Base-by-base conservation (phyloP, 2,888 invertebrate genomes). In the Sarcophaga variegata region DNA sequence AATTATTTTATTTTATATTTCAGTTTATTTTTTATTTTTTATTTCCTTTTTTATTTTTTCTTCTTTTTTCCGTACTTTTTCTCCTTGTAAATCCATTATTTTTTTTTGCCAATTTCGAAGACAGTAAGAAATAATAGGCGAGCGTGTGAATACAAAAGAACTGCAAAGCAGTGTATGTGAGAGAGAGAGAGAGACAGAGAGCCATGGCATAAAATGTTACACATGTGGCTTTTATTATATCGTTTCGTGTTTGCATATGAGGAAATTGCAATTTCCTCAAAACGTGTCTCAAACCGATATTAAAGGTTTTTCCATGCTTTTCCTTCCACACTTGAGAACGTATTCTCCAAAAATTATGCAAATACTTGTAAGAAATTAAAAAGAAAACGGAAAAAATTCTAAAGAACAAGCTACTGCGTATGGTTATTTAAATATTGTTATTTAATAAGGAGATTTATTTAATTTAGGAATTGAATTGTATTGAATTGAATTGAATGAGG, bases 181-280 rank as follows among this genome's bases (percentile, higher is more conserved):
- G 17, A 17, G 22, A n/a, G 14, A 54, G 14, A 54, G 17, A 54
- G 54, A 54, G 54, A 14, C 1, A 54, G 54, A 4, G 47, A 66
- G 62, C 20, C n/a, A 2, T 37, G 37, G 37, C 10, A 37, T 37
- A 37, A 67, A 81, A 76, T 63, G 59, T 69, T 84, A 63, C 87
- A 84, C 87, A 87, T 87, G 84, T 87, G 87, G 81, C 78, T 87
- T 84, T 87, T 87, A 82, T 84, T 87, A 69, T 72, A 72, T 17
- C 22, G 60, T 71, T 62, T 69, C 67, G 22, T 76, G 83, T 87
- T 87, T 84, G 87, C 84, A 82, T 83, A 81, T 78, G 75, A 77
- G 75, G 83, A 81, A 81, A 87, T 81, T 87, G 86, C 83, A 87
- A 87, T 87, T 87, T 84, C 83, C 83, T 83, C 12, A 66, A 79